Conservation (phyloP, 30 jellyfish, hydroid and myxozoan species). For the Clytia hemisphaerica region DNA sequence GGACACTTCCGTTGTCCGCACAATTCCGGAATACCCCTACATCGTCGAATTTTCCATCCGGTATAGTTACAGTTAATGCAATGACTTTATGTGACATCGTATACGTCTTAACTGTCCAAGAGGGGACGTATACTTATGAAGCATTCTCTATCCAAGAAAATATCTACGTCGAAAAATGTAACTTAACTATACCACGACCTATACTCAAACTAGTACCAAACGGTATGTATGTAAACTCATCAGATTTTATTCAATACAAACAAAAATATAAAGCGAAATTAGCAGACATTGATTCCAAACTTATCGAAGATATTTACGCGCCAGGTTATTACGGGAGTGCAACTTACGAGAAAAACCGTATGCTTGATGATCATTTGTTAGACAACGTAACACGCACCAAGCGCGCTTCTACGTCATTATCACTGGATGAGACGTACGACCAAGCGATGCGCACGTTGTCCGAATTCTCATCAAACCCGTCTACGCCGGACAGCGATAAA, state of each 20-base stretch:
- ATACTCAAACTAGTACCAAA: neutral
- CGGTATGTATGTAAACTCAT: conserved; percentile 13
- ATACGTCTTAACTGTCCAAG: conserved; percentile 16
- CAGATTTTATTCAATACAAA: neutral
- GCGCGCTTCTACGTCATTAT: too few relatives aligned
- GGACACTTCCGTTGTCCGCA: conserved; percentile 15
- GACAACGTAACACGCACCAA: too few relatives aligned
- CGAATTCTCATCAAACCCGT: too few relatives aligned
- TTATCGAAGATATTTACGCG: conserved; percentile 23
- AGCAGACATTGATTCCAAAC: conserved; percentile 13
- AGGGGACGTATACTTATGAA: conserved; percentile 11
- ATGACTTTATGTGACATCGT: conserved; percentile 12
- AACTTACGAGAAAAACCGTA: conserved; percentile 2
- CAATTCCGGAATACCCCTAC: conserved; percentile 30
- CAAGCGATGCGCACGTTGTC: too few relatives aligned
- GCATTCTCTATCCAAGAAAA: conserved; percentile 11
- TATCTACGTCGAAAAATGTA: conserved; percentile 25
- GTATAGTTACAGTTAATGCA: neutral
- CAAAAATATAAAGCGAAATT: neutral
- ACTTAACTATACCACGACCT: conserved; percentile 17
- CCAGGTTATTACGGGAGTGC: conserved; percentile 24
- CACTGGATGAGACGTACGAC: too few relatives aligned
- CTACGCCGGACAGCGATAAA: too few relatives aligned
- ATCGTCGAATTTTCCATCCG: conserved; percentile 25
- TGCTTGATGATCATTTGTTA: conserved; percentile 7